Evolutionary conservation across 2,797 vertebrate species (phyloP), one percentile per base, ranked within the genome.

Genomic region (Hydrocynus forskahlii): DNA sequence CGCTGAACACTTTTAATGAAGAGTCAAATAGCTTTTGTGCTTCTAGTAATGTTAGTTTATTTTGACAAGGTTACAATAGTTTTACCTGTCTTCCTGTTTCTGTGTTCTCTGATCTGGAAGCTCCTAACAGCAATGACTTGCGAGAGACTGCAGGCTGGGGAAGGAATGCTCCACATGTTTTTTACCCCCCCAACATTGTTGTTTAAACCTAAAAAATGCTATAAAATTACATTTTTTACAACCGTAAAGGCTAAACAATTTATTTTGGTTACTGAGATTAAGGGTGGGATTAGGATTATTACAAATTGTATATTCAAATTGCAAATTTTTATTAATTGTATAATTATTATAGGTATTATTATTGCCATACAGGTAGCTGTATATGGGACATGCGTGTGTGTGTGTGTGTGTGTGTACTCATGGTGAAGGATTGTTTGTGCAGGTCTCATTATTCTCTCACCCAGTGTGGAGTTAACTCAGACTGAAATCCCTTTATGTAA

Each of bases 401-500:
- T 54, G 17, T 4, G 17, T 17, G 16, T 55, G 19, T 57, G 54
- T 8, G 7, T n/a, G 54, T 8, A 7, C 17, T 1, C 17, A 8
- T 57, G 9, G 57, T 75, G 77, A 79, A 57, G 43, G 64, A 75
- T 54, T 54, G 72, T 62, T 75, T 83, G 76, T 70, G 66, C 68
- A 45, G 57, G 63, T 71, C 67, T 57, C 79, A 76, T 83, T 83
- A 72, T 79, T 87, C 70, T 77, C 38, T 1, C 45, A 62, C n/a
- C 79, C 77, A 35, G 54, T 83, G 74, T 76, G 76, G 67, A 74
- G 74, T 78, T 70, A 75, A 78, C 64, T 79, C 50, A 38, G 68
- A 75, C 79, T 72, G 40, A 68, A 78, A 71, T 76, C 64, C 40
- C 68, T 83, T 81, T 84, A 85, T 85, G 74, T 82, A 87, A 83